Evolutionary conservation across 1,140 invertebrate genomes (phyloP).

Genomic region (Aethina tumida): DNA sequence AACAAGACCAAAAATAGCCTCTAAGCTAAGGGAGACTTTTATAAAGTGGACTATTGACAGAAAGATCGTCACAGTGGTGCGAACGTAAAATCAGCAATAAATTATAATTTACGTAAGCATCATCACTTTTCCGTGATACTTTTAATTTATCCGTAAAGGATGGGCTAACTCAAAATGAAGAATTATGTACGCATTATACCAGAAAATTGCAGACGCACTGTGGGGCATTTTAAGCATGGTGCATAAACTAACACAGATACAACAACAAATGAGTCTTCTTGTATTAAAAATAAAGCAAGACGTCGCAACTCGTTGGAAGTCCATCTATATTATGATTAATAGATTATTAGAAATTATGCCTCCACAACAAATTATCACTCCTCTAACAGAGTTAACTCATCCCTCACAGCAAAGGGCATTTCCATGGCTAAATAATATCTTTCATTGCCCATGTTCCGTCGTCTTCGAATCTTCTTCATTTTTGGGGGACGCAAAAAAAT

Average conservation of each 20-base stretch:
- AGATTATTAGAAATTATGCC: constrained; percentile 22
- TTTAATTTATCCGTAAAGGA: constrained; percentile 13
- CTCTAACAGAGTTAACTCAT: too few species aligned
- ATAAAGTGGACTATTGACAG: not conserved
- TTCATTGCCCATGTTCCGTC: too few species aligned
- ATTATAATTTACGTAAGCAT: constrained; percentile 25
- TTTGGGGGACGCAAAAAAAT: too few species aligned
- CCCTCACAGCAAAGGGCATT: too few species aligned
- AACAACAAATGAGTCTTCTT: constrained; percentile 19
- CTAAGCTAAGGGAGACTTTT: not conserved
- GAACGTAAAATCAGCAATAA: constrained; percentile 11
- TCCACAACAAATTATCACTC: too few species aligned
- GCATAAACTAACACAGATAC: constrained; percentile 17
- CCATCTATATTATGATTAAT: constrained; percentile 27
- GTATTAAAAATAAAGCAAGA: constrained; percentile 29
- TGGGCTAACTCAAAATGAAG: constrained; percentile 6
- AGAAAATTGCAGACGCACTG: constrained; percentile 13
- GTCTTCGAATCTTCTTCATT: too few species aligned
- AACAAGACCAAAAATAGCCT: constrained; percentile 7
- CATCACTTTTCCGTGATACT: constrained; percentile 35
- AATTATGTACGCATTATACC: constrained; percentile 5
- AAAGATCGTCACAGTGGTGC: constrained; percentile 10
- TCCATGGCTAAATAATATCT: too few species aligned
- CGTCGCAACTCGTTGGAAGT: constrained; percentile 30
- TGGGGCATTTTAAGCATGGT: constrained; percentile 22